Evolutionary conservation across 2,888 invertebrate species (phyloP).

Genomic region (Anoplius nigerrimus): DNA sequence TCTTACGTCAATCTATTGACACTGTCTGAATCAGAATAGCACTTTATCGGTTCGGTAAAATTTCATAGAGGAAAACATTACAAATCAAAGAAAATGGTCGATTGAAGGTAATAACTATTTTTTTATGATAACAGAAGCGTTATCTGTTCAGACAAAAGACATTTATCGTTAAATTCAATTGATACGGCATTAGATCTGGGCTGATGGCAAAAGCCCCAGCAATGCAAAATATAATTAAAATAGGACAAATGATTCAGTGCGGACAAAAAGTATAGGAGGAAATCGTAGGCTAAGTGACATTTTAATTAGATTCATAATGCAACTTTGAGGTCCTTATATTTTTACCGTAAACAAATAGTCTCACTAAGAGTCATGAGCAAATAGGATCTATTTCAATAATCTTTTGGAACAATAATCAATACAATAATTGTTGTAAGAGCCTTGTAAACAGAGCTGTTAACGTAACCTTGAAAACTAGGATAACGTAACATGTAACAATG

Average conservation of each 20-base stretch:
- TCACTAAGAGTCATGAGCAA: conserved; percentile 27
- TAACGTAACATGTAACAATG: conserved; percentile 43
- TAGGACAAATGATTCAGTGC: conserved; percentile 31
- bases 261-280: conserved; percentile 22
- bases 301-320: conserved; percentile 42
- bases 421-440: conserved; percentile 52
- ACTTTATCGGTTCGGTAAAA: conserved; percentile 36
- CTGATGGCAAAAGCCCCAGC: conserved; percentile 47
- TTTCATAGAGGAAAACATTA: conserved; percentile 15
- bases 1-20: conserved; percentile 44
- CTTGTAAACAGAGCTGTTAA: conserved; percentile 35
- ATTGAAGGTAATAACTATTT: conserved; percentile 28
- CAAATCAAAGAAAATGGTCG: background rate
- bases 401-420: conserved; percentile 53
- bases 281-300: conserved; percentile 43
- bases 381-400: conserved; percentile 41
- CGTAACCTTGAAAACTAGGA: conserved; percentile 39
- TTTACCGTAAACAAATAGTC: conserved; percentile 36
- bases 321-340: conserved; percentile 48
- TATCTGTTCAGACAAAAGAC: conserved; percentile 32
- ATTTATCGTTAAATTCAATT: conserved; percentile 32
- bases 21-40: conserved; percentile 41
- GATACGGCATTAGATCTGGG: conserved; percentile 57
- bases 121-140: conserved; percentile 23
- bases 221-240: conserved; percentile 46